Evolutionary conservation across 2,113 vertebrate species (phyloP).

Genomic region (Notothenia coriiceps): DNA sequence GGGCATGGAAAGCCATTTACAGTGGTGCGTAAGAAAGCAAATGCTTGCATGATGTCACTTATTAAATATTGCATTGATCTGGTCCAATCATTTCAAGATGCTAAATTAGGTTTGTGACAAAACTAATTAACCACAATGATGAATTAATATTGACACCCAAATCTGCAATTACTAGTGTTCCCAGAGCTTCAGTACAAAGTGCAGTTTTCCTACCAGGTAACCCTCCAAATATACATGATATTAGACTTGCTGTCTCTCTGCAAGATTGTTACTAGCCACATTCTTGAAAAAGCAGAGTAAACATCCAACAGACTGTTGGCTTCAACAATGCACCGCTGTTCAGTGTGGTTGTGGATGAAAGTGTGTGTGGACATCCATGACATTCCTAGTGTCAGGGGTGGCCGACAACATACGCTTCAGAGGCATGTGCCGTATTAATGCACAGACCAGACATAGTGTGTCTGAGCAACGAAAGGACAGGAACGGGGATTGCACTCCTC

Average conservation of each 20-base stretch:
- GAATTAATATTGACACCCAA: not conserved
- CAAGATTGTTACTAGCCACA: not conserved
- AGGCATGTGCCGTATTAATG: not conserved
- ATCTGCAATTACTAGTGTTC: not conserved
- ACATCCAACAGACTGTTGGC: not conserved
- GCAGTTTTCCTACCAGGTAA: not conserved
- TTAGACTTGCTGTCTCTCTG: not conserved
- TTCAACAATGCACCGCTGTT: not conserved
- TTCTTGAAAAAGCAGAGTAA: not conserved
- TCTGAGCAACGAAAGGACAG: not conserved
- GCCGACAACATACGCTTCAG: not conserved
- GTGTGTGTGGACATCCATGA: conserved; percentile 10
- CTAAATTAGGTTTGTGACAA: not conserved
- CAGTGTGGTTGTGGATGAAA: not conserved
- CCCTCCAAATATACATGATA: not conserved
- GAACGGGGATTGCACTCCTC: not conserved
- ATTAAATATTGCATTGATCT: not conserved
- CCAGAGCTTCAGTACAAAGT: too few relatives aligned
- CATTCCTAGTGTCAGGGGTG: not conserved
- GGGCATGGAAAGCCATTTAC: not conserved
- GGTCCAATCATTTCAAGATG: not conserved
- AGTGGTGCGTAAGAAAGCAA: not conserved
- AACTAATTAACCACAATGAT: not conserved
- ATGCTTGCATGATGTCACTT: not conserved
- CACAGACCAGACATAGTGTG: not conserved